Conservation (phyloP, 1,140 invertebrate species). For the Zophobas atratus region DNA sequence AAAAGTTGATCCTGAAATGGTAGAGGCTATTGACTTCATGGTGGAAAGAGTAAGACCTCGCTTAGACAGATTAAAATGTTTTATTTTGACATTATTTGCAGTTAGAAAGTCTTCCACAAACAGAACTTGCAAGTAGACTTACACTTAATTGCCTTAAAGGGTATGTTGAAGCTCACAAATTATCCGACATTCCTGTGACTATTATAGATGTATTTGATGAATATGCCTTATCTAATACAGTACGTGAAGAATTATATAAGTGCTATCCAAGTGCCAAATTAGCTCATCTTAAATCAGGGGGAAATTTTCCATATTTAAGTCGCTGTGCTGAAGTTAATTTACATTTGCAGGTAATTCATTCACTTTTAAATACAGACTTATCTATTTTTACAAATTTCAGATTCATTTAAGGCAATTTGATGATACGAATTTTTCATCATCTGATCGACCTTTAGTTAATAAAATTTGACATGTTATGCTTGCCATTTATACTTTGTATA, state of each 20-base stretch:
- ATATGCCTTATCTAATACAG: conserved; percentile 84
- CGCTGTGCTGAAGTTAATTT: conserved; percentile 92
- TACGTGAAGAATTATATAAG: conserved; percentile 88
- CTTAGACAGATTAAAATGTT: not conserved
- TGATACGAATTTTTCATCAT: conserved; percentile 69
- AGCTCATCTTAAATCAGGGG: conserved; percentile 90
- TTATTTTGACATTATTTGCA: conserved; percentile 66
- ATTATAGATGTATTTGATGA: conserved; percentile 95
- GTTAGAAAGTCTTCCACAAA: conserved; percentile 87
- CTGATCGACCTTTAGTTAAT: conserved; percentile 59
- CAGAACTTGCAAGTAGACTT: conserved; percentile 88
- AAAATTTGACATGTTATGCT: conserved; percentile 39
- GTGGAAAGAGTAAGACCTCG: conserved; percentile 82
- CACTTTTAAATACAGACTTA: not conserved
- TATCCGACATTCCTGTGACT: conserved; percentile 81
- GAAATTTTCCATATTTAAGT: conserved; percentile 94
- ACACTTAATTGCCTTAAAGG: conserved; percentile 89
- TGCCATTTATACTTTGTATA: not conserved
- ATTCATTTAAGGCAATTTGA: conserved; percentile 75
- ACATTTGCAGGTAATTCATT: conserved; percentile 85
- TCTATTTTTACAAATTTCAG: conserved; percentile 62
- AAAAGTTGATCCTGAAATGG: conserved; percentile 83
- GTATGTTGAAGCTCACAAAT: conserved; percentile 85
- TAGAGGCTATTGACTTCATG: conserved; percentile 93
- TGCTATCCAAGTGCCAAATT: conserved; percentile 91